Evolutionary conservation across 1,140 invertebrate species (phyloP).

Genomic region (Oppia nitens): DNA sequence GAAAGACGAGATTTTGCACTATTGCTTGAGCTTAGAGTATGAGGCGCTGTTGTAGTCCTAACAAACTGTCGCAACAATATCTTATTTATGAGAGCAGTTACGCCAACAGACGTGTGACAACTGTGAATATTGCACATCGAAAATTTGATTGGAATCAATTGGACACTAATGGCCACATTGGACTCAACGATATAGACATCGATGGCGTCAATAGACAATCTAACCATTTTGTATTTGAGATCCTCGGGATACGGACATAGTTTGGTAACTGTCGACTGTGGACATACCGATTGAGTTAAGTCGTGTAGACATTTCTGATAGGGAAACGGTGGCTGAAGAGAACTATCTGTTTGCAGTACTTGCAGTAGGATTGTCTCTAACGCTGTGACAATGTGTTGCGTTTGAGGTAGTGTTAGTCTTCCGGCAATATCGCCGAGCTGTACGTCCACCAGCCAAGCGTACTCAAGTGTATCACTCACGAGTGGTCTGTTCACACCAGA

Average conservation of each 20-base stretch:
- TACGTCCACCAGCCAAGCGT: conserved; percentile 64
- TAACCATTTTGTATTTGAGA: conserved; percentile 85
- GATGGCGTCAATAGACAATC: conserved; percentile 73
- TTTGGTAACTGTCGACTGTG: conserved; percentile 48
- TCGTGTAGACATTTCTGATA: conserved; percentile 71
- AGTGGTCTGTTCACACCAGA: conserved; percentile 71
- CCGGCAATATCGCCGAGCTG: conserved; percentile 39
- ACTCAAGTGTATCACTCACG: conserved; percentile 87
- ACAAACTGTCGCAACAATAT: conserved; percentile 48
- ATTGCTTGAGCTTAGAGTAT: conserved; percentile 12
- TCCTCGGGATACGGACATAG: conserved; percentile 67
- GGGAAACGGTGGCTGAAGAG: conserved; percentile 53
- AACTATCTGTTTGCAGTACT: conserved; percentile 72
- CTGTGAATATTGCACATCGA: conserved; percentile 88
- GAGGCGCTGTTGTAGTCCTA: conserved; percentile 19
- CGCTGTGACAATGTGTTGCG: conserved; percentile 67
- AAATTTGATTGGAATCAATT: conserved; percentile 65
- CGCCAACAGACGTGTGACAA: conserved; percentile 64
- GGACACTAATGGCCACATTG: conserved; percentile 61
- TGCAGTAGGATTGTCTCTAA: conserved; percentile 75
- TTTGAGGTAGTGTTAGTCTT: conserved; percentile 36
- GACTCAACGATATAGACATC: conserved; percentile 79
- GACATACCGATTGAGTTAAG: conserved; percentile 51
- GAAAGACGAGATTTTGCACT: conserved; percentile 14
- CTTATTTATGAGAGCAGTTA: conserved; percentile 69